These are phyloP conservation scores for Heliopora coerulea DNA, from an alignment of 92 coral and sea anemone genomes.

Conservation along the genomic window DNA sequence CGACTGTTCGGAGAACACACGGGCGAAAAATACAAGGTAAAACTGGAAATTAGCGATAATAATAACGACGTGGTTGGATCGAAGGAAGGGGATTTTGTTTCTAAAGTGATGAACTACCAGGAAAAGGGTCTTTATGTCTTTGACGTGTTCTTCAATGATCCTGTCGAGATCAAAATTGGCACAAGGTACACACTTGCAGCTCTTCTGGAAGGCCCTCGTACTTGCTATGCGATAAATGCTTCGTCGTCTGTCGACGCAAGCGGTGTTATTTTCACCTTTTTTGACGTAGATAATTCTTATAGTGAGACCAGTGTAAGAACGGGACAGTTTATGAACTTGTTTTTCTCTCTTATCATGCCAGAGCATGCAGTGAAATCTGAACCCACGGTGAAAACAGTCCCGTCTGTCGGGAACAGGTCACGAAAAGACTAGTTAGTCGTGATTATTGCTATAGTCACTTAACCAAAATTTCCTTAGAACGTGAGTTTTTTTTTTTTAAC, in stretches of 20 bases:
- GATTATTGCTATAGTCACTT: too few species aligned
- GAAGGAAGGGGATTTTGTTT: slow-evolving; percentile 35
- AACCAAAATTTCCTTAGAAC: too few species aligned
- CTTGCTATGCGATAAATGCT: slow-evolving; percentile 40
- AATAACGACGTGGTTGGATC: slow-evolving; percentile 36
- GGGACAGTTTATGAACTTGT: slow-evolving; percentile 41
- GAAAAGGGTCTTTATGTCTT: slow-evolving; percentile 39
- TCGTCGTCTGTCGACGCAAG: slow-evolving; percentile 36
- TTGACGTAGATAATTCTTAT: slow-evolving; percentile 39
- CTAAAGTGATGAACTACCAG: slow-evolving; percentile 39
- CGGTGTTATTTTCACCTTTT: slow-evolving; percentile 33
- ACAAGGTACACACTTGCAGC: slow-evolving; percentile 38
- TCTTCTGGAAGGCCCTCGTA: slow-evolving; percentile 34
- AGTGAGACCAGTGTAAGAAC: slow-evolving; percentile 43
- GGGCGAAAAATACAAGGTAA: slow-evolving; percentile 38
- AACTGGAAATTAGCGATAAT: slow-evolving; percentile 38
- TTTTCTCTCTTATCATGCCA: slow-evolving; percentile 14
- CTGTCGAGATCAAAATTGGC: slow-evolving; percentile 40
- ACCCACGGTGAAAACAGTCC: too few species aligned
- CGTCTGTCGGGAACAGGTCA: background rate
- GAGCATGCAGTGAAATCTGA: slow-evolving; percentile 25
- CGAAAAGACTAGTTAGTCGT: slow-evolving; percentile 3
- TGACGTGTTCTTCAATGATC: slow-evolving; percentile 40
- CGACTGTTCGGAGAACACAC: slow-evolving; percentile 40
- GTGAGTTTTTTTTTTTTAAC: too few species aligned